Percentiles rank a stretch among this genome's conserved stretches.
Evolutionary conservation across 1,140 invertebrate genomes (phyloP).

Genomic region (Drosophila aff.): DNA sequence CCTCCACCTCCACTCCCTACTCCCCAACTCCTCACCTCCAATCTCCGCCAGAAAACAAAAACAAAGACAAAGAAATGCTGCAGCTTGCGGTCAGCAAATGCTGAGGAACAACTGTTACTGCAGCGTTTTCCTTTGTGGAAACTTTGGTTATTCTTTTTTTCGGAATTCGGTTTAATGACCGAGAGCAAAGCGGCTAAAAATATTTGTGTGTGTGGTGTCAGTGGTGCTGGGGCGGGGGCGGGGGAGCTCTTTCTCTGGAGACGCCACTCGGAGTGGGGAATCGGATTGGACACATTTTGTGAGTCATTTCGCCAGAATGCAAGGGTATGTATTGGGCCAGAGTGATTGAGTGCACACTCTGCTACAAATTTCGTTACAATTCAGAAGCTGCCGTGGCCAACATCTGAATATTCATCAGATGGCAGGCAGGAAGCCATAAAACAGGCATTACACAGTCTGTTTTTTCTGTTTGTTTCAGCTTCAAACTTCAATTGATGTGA

Average conservation of each 20-base stretch:
- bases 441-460: background rate
- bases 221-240: background rate
- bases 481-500: constrained; percentile 70
- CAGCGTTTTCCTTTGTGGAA: constrained; percentile 21
- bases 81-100: constrained; percentile 72
- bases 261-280: constrained; percentile 24
- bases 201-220: constrained; percentile 64
- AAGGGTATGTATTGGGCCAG: constrained; percentile 14
- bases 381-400: background rate
- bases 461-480: constrained; percentile 22
- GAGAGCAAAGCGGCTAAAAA: constrained; percentile 71
- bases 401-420: constrained; percentile 15
- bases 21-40: background rate
- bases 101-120: constrained; percentile 73
- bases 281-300: constrained; percentile 41
- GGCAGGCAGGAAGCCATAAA: constrained; percentile 11
- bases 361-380: background rate
- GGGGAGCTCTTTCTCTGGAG: constrained; percentile 24
- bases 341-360: constrained; percentile 17
- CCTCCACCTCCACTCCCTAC: background rate
- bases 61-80: constrained; percentile 32
- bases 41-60: constrained; percentile 46
- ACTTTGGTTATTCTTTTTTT: constrained; percentile 28
- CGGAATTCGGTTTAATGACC: constrained; percentile 75
- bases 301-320: constrained; percentile 49